Evolutionary conservation across 2,888 invertebrate genomes (phyloP), one percentile per base, ranked within the genome.

Genomic region (Tanypteryx hageni): DNA sequence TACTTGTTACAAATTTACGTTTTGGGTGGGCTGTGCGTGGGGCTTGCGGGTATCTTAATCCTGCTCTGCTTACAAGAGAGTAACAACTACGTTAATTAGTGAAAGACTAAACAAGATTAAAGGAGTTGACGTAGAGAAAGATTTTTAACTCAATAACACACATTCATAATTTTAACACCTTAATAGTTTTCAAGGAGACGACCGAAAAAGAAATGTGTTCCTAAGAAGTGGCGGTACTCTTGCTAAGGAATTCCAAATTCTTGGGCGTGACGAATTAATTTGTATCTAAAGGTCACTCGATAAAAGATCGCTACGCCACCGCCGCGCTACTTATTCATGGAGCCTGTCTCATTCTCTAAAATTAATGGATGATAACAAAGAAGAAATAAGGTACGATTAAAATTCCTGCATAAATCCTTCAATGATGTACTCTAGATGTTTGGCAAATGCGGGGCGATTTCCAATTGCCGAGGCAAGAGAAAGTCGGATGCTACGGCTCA

Each of bases 371-470:
- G 76, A 27, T 76, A 22, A 27, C 27, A 76, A 76, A 22, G 27
- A 27, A 76, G 76, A 76, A 76, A 76, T 76, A 27, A 13, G 44
- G 76, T 22, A 22, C 76, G 76, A 76, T 76, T 22, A 76, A 27
- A 76, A 76, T 76, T 16, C 76, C 18, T 76, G 22, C 76, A 76
- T 76, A 76, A 76, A 11, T 76, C 44, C 76, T 7, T 76, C n/a
- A 76, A 76, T 27, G 22, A 4, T 27, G 22, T 27, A 68, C 68
- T 68, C 68, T 68, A 13, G 76, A 76, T 22, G n/a, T 68, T 89
- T 89, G 89, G 89, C 89, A 89, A 89, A 61, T 8, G 56, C 31
- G 89, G 64, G 18, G 44, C 64, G 89, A 68, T 89, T 89, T 89
- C 64, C 89, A 89, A n/a, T 44, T 13, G 89, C 64, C 44, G 44